Base-by-base conservation (phyloP, 2,888 invertebrate species). In the Leucophora obtusa region DNA sequence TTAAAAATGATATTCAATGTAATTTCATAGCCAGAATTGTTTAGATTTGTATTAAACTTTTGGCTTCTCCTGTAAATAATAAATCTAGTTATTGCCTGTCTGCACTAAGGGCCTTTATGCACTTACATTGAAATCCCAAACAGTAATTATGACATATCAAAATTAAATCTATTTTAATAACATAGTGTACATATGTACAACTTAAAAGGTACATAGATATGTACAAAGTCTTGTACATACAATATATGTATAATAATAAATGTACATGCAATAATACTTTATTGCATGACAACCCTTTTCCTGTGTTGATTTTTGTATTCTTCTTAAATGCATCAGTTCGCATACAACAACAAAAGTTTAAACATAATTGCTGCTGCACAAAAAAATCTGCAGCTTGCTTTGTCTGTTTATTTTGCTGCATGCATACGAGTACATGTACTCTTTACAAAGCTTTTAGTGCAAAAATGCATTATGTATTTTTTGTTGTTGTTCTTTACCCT, bases 201-300 rank as follows among this genome's bases (percentile, higher is more conserved):
- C 7, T 3, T 28, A 28, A 6, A 28, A 6, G 28, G 28, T 28
- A 28, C 28, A 28, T 28, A 24, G 24, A n/a, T 24, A 28, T 7
- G 6, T 28, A 6, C 6, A 28, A 28, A 28, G 28, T 28, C 28
- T 28, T 28, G 28, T 28, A 28, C 7, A 28, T 28, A n/a, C n/a
- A n/a, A n/a, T n/a, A 28, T 21, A 28, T 28, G 28, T 28, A n/a
- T n/a, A 21, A 21, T 21, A 21, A 28, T n/a, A n/a, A 28, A 51
- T 63, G 14, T 28, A 51, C 54, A 59, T 72, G 76, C 80, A 73
- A 60, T 80, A 76, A 72, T 72, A 72, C 80, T 76, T 77, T 65
- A 73, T 76, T 47, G 69, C 76, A 73, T 81, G 76, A 81, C 80
- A 81, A 81, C 80, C 80, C 80, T 72, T 80, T 79, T 81, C 72